A percentile compares a stretch with the other conserved stretches of the same genome.
phyloP scores from a whole-genome alignment of 2,888 invertebrate genomes.

The Dynastes maya region DNA sequence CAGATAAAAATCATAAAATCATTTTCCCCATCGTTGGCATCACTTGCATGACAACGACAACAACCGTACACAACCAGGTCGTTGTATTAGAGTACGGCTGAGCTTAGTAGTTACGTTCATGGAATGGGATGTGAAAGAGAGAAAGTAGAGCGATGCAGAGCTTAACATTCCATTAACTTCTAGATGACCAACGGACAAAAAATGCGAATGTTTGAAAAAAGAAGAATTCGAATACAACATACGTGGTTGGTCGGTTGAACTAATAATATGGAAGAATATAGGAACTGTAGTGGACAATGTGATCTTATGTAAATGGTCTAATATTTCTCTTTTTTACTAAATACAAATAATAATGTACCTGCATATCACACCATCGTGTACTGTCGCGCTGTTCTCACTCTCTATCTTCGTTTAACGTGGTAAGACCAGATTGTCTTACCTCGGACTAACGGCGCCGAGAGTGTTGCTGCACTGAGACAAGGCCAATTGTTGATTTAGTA shows the following conservation, averaged over 20 bases:
- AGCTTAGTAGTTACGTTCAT: not conserved
- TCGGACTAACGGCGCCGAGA: too few species aligned
- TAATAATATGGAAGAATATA: not conserved
- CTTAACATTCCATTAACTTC: slow-evolving; percentile 16
- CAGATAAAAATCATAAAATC: slow-evolving; percentile 24
- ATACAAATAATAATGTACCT: too few species aligned
- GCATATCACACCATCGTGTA: too few species aligned
- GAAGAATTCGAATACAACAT: not conserved
- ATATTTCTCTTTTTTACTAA: too few species aligned
- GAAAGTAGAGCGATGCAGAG: not conserved
- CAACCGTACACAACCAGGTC: not conserved
- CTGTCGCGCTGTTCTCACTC: too few species aligned
- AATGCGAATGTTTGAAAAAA: not conserved
- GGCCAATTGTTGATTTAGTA: too few species aligned
- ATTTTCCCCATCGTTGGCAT: slow-evolving; percentile 17
- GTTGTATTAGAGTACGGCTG: not conserved
- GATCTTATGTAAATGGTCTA: too few species aligned
- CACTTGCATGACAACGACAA: slow-evolving; percentile 2
- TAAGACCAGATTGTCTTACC: too few species aligned
- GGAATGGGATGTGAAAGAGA: not conserved
- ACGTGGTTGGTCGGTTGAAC: not conserved
- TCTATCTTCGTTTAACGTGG: too few species aligned
- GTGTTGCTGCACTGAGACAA: too few species aligned
- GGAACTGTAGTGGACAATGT: too few species aligned
- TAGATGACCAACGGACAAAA: not conserved